These are phyloP conservation scores for Aurelia aurita DNA, from an alignment of 30 jellyfish, hydroid and myxozoan species.

Conservation along the genomic window DNA sequence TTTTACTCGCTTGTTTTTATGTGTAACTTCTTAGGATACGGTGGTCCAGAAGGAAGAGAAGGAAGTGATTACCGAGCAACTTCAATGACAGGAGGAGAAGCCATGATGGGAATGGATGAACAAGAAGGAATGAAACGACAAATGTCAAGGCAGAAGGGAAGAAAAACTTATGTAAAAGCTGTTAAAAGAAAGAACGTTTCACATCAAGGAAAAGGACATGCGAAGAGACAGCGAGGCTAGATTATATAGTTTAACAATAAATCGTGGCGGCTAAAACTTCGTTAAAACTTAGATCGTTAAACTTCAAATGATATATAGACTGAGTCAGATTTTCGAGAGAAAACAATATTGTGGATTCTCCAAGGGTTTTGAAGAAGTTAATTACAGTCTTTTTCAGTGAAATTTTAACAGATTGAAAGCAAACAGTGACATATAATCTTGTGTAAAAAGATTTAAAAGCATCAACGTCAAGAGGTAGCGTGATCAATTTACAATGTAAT, in stretches of 20 bases:
- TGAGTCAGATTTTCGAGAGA: no score
- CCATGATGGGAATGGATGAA: slow-evolving; percentile 66
- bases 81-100: slow-evolving; percentile 60
- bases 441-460: no score
- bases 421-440: no score
- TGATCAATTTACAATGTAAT: no score
- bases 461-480: no score
- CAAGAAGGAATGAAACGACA: slow-evolving; percentile 73
- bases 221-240: slow-evolving; percentile 6
- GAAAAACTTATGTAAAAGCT: slow-evolving; percentile 22
- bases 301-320: no score
- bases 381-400: no score
- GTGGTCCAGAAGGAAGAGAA: slow-evolving; percentile 34
- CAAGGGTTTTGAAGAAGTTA: no score
- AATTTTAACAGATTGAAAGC: no score
- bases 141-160: background rate
- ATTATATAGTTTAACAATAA: background rate
- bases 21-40: background rate
- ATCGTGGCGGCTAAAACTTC: no score
- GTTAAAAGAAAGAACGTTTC: slow-evolving; percentile 35
- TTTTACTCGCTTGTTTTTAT: background rate
- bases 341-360: no score
- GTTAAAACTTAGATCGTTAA: no score
- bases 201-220: slow-evolving; percentile 1
- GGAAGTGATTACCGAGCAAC: slow-evolving; percentile 62